Evolutionary conservation across 2,797 vertebrate genomes (phyloP).

Genomic region (Cyclura pinguis): DNA sequence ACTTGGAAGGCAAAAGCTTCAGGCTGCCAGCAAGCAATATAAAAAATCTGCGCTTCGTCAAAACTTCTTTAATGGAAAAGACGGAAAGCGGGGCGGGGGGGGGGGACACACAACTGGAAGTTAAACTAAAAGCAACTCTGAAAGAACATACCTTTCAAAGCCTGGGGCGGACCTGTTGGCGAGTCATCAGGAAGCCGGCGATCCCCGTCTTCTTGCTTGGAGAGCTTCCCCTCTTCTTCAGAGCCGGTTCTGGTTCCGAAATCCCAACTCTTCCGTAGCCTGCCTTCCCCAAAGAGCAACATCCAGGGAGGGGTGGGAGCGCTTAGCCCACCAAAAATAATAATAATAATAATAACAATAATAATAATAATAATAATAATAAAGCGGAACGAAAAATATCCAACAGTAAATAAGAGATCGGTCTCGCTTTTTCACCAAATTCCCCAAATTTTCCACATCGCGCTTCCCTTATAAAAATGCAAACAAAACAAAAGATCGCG

Average conservation of each 20-base stretch:
- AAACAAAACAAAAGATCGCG: background rate
- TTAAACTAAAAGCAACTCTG: background rate
- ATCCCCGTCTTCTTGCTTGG: background rate
- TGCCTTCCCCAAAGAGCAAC: slow-evolving; percentile 22
- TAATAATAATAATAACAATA: too few relatives aligned
- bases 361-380: too few relatives aligned
- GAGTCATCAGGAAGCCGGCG: background rate
- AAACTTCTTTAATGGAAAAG: background rate
- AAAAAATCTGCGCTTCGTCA: background rate
- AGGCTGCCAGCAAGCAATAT: background rate
- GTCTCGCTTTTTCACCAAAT: slow-evolving; percentile 17
- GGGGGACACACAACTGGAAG: too few relatives aligned
- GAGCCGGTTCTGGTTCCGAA: background rate
- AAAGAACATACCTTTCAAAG: slow-evolving; percentile 39
- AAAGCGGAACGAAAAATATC: background rate
- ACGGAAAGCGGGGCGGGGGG: background rate
- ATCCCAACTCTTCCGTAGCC: background rate
- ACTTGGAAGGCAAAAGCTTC: background rate
- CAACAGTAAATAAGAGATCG: background rate
- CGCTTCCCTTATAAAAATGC: background rate
- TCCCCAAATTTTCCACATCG: slow-evolving; percentile 43
- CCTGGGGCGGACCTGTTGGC: background rate
- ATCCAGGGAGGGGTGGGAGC: slow-evolving; percentile 10
- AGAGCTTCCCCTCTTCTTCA: background rate
- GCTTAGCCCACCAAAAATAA: background rate